A percentile compares a stretch with the other conserved stretches of the same genome.
Evolutionary conservation across 1,140 invertebrate species (phyloP).

Genomic region (Heliconius hewitsoni): DNA sequence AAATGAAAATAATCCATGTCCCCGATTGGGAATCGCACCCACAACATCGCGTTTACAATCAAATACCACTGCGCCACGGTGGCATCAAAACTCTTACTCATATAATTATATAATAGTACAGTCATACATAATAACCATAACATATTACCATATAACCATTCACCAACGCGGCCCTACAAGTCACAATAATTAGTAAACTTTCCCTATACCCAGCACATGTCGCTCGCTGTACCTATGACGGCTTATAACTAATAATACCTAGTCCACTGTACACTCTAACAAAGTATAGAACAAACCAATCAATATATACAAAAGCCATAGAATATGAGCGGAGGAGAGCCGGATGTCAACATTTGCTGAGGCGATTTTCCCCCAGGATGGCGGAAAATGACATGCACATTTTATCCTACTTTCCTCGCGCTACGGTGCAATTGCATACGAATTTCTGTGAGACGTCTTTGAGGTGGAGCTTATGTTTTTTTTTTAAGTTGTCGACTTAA

Average conservation of each 20-base stretch:
- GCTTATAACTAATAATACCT: conserved; percentile 18
- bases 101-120: not conserved
- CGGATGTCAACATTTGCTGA: conserved; percentile 70
- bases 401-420: conserved; percentile 49
- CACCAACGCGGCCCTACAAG: conserved; percentile 13
- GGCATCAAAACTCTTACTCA: not conserved
- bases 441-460: conserved; percentile 52
- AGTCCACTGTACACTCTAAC: not conserved
- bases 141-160: not conserved
- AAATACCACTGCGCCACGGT: too few species aligned
- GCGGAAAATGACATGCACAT: conserved; percentile 67
- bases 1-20: not conserved
- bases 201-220: conserved; percentile 26
- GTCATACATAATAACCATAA: not conserved
- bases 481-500: conserved; percentile 39
- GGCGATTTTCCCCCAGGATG: conserved; percentile 57
- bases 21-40: too few species aligned
- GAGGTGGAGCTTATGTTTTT: conserved; percentile 44
- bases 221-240: conserved; percentile 11
- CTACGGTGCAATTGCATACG: conserved; percentile 56
- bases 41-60: not conserved
- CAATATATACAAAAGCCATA: conserved; percentile 29
- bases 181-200: conserved; percentile 22
- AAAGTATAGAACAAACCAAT: conserved; percentile 22
- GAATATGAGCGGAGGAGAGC: conserved; percentile 48